These are phyloP conservation scores for Aphodius granarius DNA, from an alignment of 2,888 invertebrate species.

Conservation along the genomic window DNA sequence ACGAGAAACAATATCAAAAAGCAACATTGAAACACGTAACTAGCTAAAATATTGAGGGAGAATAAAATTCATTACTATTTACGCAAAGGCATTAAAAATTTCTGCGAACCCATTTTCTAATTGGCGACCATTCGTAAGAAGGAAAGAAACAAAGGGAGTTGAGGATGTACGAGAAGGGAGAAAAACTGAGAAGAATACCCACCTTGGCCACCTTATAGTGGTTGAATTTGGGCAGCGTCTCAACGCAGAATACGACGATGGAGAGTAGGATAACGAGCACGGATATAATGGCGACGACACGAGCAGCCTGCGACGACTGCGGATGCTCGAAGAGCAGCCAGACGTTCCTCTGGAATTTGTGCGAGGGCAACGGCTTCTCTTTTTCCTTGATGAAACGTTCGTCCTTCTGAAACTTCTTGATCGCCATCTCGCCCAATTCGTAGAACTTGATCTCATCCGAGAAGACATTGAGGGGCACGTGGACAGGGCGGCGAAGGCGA, in stretches of 20 bases:
- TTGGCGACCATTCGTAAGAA: no score
- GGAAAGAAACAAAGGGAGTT: not conserved
- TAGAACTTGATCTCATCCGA: slow-evolving; percentile 99
- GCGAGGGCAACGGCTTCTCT: slow-evolving; percentile 95
- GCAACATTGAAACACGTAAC: no score
- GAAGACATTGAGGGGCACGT: slow-evolving; percentile 98
- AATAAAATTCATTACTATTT: no score
- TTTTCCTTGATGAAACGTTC: slow-evolving; percentile 99
- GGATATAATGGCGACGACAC: slow-evolving; percentile 98
- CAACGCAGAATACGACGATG: slow-evolving; percentile 99
- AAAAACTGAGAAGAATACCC: not conserved
- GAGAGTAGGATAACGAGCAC: slow-evolving; percentile 98
- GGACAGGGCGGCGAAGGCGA: slow-evolving; percentile 94
- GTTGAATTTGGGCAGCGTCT: slow-evolving; percentile 98
- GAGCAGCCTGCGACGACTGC: slow-evolving; percentile 97
- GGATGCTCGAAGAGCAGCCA: slow-evolving; percentile 99
- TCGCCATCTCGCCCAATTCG: slow-evolving; percentile 97
- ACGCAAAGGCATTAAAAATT: no score
- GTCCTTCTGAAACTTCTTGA: slow-evolving; percentile 90
- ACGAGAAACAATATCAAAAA: no score
- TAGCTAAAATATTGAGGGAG: no score
- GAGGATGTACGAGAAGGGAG: not conserved
- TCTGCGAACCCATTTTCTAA: no score
- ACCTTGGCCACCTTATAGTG: slow-evolving; percentile 94
- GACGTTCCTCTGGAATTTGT: slow-evolving; percentile 96